Evolutionary conservation across 2,113 vertebrate genomes (phyloP), one percentile per base, ranked within the genome.

Genomic region (Nothoprocta perdicaria): DNA sequence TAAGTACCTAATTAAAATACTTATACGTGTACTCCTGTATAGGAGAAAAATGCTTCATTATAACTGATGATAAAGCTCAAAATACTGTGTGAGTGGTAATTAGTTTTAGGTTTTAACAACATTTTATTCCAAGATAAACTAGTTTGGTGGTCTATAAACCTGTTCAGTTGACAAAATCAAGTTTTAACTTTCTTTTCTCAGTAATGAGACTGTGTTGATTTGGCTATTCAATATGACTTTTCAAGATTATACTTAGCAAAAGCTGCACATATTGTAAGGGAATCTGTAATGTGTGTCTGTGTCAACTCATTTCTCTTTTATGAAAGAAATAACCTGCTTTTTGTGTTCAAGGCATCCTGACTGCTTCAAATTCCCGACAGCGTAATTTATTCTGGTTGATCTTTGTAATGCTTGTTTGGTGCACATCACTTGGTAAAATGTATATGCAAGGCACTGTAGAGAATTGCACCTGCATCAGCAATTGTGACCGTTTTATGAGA

Each of bases 1-100:
- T 69, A 81, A 76, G 23, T 38, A 76, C 26, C 66, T 84, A 29
- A 93, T 41, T 71, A 89, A 89, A 92, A 68, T 50, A 76, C 73
- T 86, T 80, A 26, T 23, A 72, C 48, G 9, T 35, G 5, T 63
- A 68, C 76, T 80, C 23, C 48, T 83, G 33, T 50, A 53, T 80
- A 48, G 68, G 84, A 81, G 91, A 18, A 86, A 93, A 55, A 8
- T 57, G 53, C n/a, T 89, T 82, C 14, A 53, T 69, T 85, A 57
- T 52, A 86, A 45, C 40, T 68, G 12, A 14, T 65, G 35, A 15
- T 31, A 58, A 93, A 90, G 11, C 53, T 73, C 35, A 66, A 73
- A 90, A 76, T 53, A 48, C 24, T 68, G 2, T 18, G 61, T n/a
- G 26, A 92, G 66, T 79, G 5, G 79, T 90, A 84, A 80, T 53